Evolutionary conservation across 2,113 vertebrate genomes (phyloP).

Genomic region (Seriola aureovittata): DNA sequence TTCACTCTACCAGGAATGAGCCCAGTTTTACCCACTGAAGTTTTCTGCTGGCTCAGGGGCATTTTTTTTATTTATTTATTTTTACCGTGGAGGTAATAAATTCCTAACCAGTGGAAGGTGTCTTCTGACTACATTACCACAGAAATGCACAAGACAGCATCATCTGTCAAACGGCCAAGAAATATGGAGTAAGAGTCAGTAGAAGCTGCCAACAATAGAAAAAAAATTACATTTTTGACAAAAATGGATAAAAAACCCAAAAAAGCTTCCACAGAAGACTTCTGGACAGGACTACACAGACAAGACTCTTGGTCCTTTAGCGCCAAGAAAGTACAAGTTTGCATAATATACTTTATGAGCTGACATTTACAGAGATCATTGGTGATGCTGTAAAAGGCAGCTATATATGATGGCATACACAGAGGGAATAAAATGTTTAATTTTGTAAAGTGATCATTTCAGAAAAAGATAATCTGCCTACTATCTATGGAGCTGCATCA

Average conservation of each 20-base stretch:
- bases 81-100: slow-evolving; percentile 19
- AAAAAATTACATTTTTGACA: slow-evolving; percentile 18
- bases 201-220: slow-evolving; percentile 32
- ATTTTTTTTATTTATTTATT: not conserved
- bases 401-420: not conserved
- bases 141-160: slow-evolving; percentile 37
- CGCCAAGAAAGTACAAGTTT: slow-evolving; percentile 11
- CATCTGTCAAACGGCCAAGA: slow-evolving; percentile 54
- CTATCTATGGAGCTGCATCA: not conserved
- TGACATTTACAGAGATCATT: not conserved
- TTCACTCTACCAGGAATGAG: slow-evolving; percentile 1
- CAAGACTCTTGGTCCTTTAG: not conserved
- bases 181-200: slow-evolving; percentile 33
- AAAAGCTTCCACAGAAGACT: not conserved
- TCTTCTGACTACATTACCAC: slow-evolving; percentile 30
- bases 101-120: slow-evolving; percentile 19
- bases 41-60: slow-evolving; percentile 33
- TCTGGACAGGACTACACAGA: not conserved
- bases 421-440: not conserved
- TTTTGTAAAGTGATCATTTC: not conserved
- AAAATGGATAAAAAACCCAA: slow-evolving; percentile 2
- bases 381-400: not conserved
- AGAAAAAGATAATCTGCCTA: not conserved
- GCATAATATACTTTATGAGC: not conserved
- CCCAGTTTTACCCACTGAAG: not conserved